phyloP scores from a whole-genome alignment of 2,888 invertebrate genomes.

The Leucozona laternaria region DNA sequence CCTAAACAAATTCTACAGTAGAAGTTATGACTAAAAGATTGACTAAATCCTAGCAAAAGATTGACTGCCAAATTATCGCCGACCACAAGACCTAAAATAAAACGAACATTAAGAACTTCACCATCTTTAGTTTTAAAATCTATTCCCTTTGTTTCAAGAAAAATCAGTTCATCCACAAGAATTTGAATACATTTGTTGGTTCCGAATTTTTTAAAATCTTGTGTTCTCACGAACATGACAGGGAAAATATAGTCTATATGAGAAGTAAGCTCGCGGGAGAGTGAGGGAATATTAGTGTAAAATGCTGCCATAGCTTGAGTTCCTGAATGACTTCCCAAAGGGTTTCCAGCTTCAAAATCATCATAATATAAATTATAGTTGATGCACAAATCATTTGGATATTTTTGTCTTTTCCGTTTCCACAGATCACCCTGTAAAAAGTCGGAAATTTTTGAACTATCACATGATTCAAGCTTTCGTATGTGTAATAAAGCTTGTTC shows the following conservation, averaged over 20 bases:
- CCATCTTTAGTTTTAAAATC: background rate
- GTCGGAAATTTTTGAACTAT: background rate
- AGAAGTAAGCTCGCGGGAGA: background rate
- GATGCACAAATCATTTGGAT: background rate
- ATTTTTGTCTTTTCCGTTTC: background rate
- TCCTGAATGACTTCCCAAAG: background rate
- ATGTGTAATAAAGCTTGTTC: background rate
- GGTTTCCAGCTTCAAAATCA: background rate
- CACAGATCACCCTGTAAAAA: background rate
- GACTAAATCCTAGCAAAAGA: background rate
- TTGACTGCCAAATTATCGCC: background rate
- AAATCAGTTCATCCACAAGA: background rate
- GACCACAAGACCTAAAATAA: background rate
- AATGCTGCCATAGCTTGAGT: background rate
- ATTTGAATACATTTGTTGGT: background rate
- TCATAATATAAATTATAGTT: background rate
- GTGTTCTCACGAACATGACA: background rate
- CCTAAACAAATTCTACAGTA: background rate
- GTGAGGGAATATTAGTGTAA: background rate
- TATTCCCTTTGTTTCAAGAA: background rate
- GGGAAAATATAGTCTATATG: background rate
- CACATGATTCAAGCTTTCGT: background rate
- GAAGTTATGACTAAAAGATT: background rate
- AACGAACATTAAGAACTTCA: background rate
- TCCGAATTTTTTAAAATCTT: background rate